phyloP scores from a whole-genome alignment of 2,888 invertebrate species.

The Steinernema carpocapsae region DNA sequence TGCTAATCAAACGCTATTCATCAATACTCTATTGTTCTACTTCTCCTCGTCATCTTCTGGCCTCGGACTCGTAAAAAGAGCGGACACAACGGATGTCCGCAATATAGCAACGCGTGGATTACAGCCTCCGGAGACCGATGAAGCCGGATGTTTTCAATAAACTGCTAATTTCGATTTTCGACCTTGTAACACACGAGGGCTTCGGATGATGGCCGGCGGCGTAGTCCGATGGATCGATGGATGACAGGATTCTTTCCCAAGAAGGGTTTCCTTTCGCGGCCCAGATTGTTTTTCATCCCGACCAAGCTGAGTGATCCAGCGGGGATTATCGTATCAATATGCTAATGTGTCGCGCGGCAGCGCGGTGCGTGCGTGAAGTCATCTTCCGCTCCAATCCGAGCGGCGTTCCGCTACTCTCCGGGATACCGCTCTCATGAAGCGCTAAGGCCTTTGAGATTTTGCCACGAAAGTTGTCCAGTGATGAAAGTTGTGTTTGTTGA shows the following conservation, averaged over 20 bases:
- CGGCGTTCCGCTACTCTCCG: background rate
- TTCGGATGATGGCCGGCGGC: background rate
- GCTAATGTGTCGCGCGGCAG: slow-evolving; percentile 29
- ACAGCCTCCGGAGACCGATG: background rate
- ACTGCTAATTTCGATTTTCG: slow-evolving; percentile 14
- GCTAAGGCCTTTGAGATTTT: no score
- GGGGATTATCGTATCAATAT: slow-evolving; percentile 32
- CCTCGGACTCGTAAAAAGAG: background rate
- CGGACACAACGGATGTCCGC: background rate
- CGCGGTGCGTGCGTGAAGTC: no score
- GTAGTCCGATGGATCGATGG: background rate
- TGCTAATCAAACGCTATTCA: slow-evolving; percentile 29
- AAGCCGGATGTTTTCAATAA: slow-evolving; percentile 35
- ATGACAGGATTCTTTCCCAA: background rate
- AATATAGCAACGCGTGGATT: background rate
- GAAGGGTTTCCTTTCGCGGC: slow-evolving; percentile 9
- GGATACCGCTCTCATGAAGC: background rate
- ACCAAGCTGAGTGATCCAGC: background rate
- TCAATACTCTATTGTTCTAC: slow-evolving; percentile 5
- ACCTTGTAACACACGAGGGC: slow-evolving; percentile 5
- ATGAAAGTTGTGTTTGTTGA: background rate
- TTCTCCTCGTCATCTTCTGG: background rate
- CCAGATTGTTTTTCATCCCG: slow-evolving; percentile 21
- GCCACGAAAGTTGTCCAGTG: no score
- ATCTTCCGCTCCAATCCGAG: no score